Evolutionary conservation across 2,797 vertebrate genomes (phyloP).

Genomic region (Phataginus tricuspis): DNA sequence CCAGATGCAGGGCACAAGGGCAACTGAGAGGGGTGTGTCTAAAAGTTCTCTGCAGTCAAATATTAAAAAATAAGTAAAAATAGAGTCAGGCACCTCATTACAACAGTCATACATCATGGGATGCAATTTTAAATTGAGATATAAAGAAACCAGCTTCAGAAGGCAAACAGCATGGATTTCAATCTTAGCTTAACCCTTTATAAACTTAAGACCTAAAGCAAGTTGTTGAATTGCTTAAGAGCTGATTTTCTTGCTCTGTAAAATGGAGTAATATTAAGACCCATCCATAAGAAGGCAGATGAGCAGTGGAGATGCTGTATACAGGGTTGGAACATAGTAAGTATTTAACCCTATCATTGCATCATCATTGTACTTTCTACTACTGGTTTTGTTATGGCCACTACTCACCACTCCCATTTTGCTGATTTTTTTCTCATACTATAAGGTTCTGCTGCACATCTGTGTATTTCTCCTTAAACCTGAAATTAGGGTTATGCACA

Average conservation of each 20-base stretch:
- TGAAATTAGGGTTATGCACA: background rate
- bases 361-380: background rate
- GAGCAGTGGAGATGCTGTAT: background rate
- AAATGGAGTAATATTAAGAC: background rate
- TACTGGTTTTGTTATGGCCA: background rate
- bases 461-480: background rate
- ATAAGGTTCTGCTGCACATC: background rate
- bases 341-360: too few species aligned
- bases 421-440: background rate
- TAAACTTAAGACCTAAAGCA: background rate
- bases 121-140: background rate
- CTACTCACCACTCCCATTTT: background rate
- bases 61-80: background rate
- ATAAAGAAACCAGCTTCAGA: background rate
- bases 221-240: background rate
- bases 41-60: background rate
- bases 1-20: background rate
- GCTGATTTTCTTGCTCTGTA: background rate
- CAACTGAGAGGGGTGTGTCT: background rate
- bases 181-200: background rate
- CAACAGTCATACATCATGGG: background rate
- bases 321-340: accelerated
- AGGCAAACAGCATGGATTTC: background rate
- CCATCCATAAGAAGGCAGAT: background rate
- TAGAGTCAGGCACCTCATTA: background rate